Evolutionary conservation across 1,140 invertebrate genomes (phyloP).

Genomic region (Pomacea maculata): DNA sequence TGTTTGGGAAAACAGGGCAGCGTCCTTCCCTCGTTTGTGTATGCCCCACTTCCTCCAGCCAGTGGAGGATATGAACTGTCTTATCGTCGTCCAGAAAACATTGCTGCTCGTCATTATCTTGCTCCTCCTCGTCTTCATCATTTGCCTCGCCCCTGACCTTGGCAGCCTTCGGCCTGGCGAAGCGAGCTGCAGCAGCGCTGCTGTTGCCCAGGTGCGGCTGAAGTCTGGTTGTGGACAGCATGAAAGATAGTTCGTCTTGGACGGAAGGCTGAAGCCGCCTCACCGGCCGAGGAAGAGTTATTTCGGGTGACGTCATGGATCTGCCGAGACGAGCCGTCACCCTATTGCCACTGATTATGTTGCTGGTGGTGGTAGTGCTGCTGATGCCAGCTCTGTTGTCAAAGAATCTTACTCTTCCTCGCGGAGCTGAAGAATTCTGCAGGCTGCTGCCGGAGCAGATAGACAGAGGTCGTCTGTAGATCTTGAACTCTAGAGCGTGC

Average conservation of each 20-base stretch:
- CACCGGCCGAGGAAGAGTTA: conserved; percentile 7
- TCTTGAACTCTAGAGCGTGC: conserved; percentile 14
- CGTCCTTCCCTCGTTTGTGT: conserved; percentile 14
- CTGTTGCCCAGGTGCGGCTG: not conserved
- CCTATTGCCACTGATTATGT: not conserved
- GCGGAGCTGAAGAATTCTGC: not conserved
- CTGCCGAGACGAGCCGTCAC: conserved; percentile 1
- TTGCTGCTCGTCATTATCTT: not conserved
- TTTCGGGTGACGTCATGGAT: conserved; percentile 18
- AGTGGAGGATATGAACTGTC: conserved; percentile 21
- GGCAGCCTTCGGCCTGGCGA: not conserved
- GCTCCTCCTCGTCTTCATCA: not conserved
- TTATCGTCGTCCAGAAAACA: conserved; percentile 20
- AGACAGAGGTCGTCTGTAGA: conserved; percentile 11
- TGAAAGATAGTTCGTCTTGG: conserved; percentile 5
- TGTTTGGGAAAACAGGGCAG: conserved; percentile 7
- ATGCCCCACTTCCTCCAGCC: conserved; percentile 17
- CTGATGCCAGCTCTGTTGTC: not conserved
- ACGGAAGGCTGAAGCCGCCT: conserved; percentile 4
- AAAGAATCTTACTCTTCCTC: not conserved
- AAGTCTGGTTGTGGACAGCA: not conserved
- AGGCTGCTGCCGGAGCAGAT: not conserved
- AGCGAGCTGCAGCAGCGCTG: not conserved
- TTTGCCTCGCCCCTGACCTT: not conserved
- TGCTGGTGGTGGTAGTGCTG: not conserved